Evolutionary conservation across 2,888 invertebrate genomes (phyloP).

Genomic region (Craniophora ligustri): DNA sequence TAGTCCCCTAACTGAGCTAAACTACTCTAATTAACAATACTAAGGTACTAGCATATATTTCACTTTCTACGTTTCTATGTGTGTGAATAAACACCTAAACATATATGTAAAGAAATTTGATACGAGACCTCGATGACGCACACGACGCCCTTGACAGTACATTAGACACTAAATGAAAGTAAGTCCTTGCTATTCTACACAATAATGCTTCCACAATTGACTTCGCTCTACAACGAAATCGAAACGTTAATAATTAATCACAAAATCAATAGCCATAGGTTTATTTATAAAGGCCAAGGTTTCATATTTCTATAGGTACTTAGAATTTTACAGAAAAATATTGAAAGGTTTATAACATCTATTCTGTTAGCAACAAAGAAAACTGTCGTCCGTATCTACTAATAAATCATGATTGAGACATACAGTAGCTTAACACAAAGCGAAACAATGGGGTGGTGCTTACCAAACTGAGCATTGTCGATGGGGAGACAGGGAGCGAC

Average conservation of each 20-base stretch:
- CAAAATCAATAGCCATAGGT: conserved; percentile 50
- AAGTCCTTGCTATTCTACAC: conserved; percentile 60
- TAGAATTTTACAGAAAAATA: conserved; percentile 18
- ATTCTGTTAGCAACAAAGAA: conserved; percentile 52
- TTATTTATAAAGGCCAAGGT: conserved; percentile 42
- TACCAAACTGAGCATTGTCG: conserved; percentile 84
- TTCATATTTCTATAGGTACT: conserved; percentile 35
- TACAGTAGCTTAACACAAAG: conserved; percentile 53
- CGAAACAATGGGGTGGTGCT: conserved; percentile 56
- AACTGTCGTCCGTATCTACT: conserved; percentile 29
- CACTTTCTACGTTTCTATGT: conserved; percentile 48
- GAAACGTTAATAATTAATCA: conserved; percentile 55
- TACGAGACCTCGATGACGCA: conserved; percentile 64
- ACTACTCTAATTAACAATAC: conserved; percentile 33
- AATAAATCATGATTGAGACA: conserved; percentile 40
- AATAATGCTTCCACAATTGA: conserved; percentile 54
- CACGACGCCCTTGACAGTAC: conserved; percentile 64
- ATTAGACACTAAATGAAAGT: conserved; percentile 59
- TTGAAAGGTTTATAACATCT: conserved; percentile 35
- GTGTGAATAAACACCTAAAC: conserved; percentile 49
- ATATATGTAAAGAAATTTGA: conserved; percentile 40
- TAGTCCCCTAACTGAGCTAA: conserved; percentile 53
- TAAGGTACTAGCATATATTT: conserved; percentile 41
- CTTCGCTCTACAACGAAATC: conserved; percentile 43
- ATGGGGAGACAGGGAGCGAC: conserved; percentile 72